Base-by-base conservation (phyloP, 2,113 vertebrate genomes). In the Equus przewalskii region DNA sequence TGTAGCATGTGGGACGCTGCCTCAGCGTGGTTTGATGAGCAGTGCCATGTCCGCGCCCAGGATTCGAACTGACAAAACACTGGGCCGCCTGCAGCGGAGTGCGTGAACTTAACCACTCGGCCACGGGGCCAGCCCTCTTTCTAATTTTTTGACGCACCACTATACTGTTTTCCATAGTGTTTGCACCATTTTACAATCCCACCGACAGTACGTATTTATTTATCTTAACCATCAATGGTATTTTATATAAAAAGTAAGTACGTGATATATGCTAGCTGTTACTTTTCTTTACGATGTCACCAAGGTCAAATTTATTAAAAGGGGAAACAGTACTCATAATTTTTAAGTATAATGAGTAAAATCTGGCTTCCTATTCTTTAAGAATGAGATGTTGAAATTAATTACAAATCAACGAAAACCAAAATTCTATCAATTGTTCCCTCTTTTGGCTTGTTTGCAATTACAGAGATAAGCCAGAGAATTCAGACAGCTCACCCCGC, bases 401-500 rank as follows among this genome's bases (percentile, higher is more conserved):
- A 67, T 41, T 15, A 49, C 10, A 30, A 79, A 19, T 89, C 58
- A 26, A 6, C 88, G 72, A 33, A 64, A 80, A 73, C 2, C 3
- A 2, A n/a, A 89, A 6, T 80, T 49, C 2, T 62, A 91, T 46
- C 60, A 41, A 19, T 33, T 88, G 69, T 97, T 41, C 22, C 83
- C 84, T 81, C 69, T 85, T 22, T 64, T 8, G 73, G 10, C 26
- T 97, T 67, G 80, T 96, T 97, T 97, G 65, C 90, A 51, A 81
- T 96, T 51, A 11, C 98, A 99, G 99, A 99, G 99, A 99, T 99
- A 95, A 99, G 99, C 98, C 99, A 99, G 99, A 99, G 99, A 67
- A 99, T 99, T 98, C 99, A 99, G 96, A 99, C 99, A 0, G 99
- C 99, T 6, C 99, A 99, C 95, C 99, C 99, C 12, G 99, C 99